Conservation (phyloP, 1,140 invertebrate species). For the Philopotamus ludificatus region DNA sequence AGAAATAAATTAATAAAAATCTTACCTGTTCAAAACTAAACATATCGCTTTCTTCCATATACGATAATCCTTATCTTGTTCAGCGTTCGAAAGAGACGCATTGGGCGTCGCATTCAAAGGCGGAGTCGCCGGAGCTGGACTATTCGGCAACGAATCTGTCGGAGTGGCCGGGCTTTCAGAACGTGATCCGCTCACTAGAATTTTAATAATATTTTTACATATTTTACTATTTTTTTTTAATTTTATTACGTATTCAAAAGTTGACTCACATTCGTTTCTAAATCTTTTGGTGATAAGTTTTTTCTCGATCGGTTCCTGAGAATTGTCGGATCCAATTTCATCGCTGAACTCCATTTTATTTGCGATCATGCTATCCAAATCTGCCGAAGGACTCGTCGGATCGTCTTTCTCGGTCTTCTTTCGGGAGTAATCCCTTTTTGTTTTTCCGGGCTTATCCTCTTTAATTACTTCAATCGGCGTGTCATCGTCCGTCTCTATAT, state of each 20-base stretch:
- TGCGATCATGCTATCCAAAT: slow-evolving; percentile 46
- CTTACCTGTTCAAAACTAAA: slow-evolving; percentile 72
- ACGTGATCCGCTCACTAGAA: slow-evolving; percentile 39
- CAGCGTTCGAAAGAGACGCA: slow-evolving; percentile 49
- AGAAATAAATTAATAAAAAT: neutral
- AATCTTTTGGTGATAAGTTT: slow-evolving; percentile 41
- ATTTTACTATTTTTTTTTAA: no score
- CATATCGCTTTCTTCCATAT: slow-evolving; percentile 90
- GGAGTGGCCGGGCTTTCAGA: slow-evolving; percentile 57
- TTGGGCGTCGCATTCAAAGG: slow-evolving; percentile 52
- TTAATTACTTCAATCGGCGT: slow-evolving; percentile 59
- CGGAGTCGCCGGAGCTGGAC: slow-evolving; percentile 47
- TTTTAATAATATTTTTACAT: slow-evolving; percentile 10
- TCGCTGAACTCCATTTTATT: slow-evolving; percentile 46
- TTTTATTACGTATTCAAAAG: no score
- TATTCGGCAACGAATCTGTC: slow-evolving; percentile 66
- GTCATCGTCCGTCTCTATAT: slow-evolving; percentile 61
- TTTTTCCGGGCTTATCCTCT: slow-evolving; percentile 51
- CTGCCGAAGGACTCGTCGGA: slow-evolving; percentile 46
- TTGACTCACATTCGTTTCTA: slow-evolving; percentile 33
- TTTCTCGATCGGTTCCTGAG: slow-evolving; percentile 41
- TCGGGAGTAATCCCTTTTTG: slow-evolving; percentile 47
- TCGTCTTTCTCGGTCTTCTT: slow-evolving; percentile 53
- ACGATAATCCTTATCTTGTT: slow-evolving; percentile 67
- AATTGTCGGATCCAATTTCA: slow-evolving; percentile 45